Evolutionary conservation across 2,888 invertebrate species (phyloP), one percentile per base, ranked within the genome.

Genomic region (Nephrotoma flavescens): DNA sequence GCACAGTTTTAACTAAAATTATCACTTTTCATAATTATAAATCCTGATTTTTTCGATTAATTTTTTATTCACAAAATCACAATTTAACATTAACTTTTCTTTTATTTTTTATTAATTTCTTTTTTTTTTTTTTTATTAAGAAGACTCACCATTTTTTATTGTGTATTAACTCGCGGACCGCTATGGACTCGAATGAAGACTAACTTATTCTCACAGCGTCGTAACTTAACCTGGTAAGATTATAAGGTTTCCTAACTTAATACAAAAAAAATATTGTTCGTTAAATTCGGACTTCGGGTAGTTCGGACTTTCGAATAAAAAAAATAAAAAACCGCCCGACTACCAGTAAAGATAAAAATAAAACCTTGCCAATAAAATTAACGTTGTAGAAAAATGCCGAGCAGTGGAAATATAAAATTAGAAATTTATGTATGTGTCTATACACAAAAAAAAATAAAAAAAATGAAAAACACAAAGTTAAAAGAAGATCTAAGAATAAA

Each of bases 121-220:
- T 6, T 83, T 52, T 86, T 47, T 86, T 31, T 44, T 85, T 45
- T 45, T 45, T 45, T 31, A 31, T 31, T 19, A 41, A 86, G 42
- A 9, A 57, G 42, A 86, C 94, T 94, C 94, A 94, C 94, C 94
- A 94, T 94, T 94, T 93, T 94, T 93, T 93, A 93, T 92, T 93
- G 93, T 93, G 93, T 92, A 90, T 93, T 92, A 93, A 93, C 93
- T 91, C 90, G 91, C 91, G 91, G 90, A 91, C 91, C 90, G 91
- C 91, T 91, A 91, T 90, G 91, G 91, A 91, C 91, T 91, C 91
- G 91, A 91, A 91, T 91, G 91, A 91, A 41, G 86, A 86, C 42
- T 41, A 86, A 86, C 52, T 86, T 57, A 52, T 86, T 52, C 19
- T 31, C 12, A 86, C 45, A 86, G 45, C 86, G 86, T 45, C 86